A percentile compares a stretch with the other conserved stretches of the same genome.
These are phyloP conservation scores for Poecilus cupreus DNA, from an alignment of 2,888 invertebrate genomes.

Conservation along the genomic window DNA sequence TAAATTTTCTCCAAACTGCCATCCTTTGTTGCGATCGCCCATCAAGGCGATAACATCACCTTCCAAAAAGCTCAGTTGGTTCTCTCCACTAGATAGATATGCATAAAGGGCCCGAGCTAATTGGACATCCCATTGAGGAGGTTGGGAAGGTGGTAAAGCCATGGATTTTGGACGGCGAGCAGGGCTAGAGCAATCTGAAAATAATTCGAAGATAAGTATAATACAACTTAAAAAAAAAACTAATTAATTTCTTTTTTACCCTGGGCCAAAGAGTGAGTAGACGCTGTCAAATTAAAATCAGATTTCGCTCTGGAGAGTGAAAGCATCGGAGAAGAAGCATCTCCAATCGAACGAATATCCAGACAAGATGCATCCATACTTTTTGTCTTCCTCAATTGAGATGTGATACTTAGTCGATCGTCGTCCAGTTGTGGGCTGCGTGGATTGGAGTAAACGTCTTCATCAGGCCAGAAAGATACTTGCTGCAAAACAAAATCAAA, in stretches of 20 bases:
- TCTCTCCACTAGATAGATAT: constrained; percentile 91
- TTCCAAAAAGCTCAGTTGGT: constrained; percentile 93
- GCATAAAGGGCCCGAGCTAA: constrained; percentile 91
- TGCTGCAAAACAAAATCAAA: constrained; percentile 73
- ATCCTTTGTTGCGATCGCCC: constrained; percentile 94
- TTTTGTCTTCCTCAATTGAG: constrained; percentile 89
- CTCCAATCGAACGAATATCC: constrained; percentile 84
- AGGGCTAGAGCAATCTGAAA: constrained; percentile 63
- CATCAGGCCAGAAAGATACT: constrained; percentile 81
- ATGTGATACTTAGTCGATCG: constrained; percentile 83
- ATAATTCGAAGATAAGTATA: too few species aligned
- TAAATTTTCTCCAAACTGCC: constrained; percentile 97
- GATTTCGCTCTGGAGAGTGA: constrained; percentile 88
- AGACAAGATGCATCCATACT: constrained; percentile 93
- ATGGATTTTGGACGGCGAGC: constrained; percentile 80
- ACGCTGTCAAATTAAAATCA: constrained; percentile 88
- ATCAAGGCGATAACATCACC: constrained; percentile 91
- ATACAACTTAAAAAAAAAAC: too few species aligned
- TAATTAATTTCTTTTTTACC: constrained; percentile 71
- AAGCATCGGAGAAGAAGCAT: constrained; percentile 79
- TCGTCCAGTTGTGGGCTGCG: constrained; percentile 79
- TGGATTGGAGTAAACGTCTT: constrained; percentile 81
- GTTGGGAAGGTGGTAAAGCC: constrained; percentile 75
- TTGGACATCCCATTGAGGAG: constrained; percentile 82
- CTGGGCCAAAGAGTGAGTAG: constrained; percentile 81